These are phyloP conservation scores for Lagocephalus sceleratus DNA, from an alignment of 2,797 vertebrate species.

Conservation along the genomic window DNA sequence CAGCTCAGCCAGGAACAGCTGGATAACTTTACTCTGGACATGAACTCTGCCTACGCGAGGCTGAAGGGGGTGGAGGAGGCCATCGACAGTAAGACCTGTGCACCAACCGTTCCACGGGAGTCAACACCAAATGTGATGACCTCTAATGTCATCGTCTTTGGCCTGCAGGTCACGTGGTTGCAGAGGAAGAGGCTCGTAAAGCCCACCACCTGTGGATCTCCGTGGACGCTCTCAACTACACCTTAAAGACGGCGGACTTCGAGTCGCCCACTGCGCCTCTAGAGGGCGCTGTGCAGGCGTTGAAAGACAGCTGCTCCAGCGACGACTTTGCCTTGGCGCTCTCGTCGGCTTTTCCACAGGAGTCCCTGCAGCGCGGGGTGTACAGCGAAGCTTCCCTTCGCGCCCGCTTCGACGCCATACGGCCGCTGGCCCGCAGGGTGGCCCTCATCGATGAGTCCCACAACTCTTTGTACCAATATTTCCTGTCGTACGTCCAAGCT, in stretches of 20 bases:
- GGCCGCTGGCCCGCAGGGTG: constrained; percentile 84
- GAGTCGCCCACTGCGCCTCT: constrained; percentile 82
- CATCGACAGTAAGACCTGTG: constrained; percentile 83
- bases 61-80: constrained; percentile 94
- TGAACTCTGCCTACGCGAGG: constrained; percentile 89
- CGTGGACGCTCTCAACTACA: constrained; percentile 86
- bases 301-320: constrained; percentile 79
- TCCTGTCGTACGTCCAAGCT: constrained; percentile 93
- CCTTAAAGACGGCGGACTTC: constrained; percentile 77
- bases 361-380: constrained; percentile 86
- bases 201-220: constrained; percentile 95
- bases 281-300: constrained; percentile 76
- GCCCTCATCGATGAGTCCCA: constrained; percentile 91
- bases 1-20: constrained; percentile 91
- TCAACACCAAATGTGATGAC: too few relatives aligned
- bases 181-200: constrained; percentile 89
- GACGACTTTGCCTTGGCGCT: constrained; percentile 85
- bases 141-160: neutral
- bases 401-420: constrained; percentile 83
- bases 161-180: constrained; percentile 84
- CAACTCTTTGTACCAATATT: constrained; percentile 95
- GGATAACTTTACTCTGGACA: constrained; percentile 92
- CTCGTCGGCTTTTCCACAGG: constrained; percentile 80
- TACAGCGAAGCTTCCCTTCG: constrained; percentile 92
- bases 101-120: too few relatives aligned